Conservation (phyloP, 2,888 invertebrate species). For the Fragum whitleyi region DNA sequence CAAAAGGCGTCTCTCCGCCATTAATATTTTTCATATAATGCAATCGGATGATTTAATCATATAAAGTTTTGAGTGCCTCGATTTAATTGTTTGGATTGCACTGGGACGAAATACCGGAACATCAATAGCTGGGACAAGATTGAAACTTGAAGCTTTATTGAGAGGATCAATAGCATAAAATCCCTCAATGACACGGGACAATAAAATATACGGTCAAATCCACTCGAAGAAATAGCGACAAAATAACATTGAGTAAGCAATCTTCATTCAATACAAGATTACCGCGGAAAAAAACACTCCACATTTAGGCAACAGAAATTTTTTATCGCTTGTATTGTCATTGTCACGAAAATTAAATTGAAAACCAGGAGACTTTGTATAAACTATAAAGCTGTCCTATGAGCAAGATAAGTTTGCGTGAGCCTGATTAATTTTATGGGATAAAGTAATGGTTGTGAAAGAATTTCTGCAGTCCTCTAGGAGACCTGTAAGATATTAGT, state of each 20-base stretch:
- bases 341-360: slow-evolving; percentile 60
- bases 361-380: slow-evolving; percentile 59
- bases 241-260: background rate
- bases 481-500: slow-evolving; percentile 43
- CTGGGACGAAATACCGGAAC: slow-evolving; percentile 55
- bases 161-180: slow-evolving; percentile 45
- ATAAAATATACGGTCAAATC: slow-evolving; percentile 34
- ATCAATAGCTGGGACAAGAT: slow-evolving; percentile 61
- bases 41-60: slow-evolving; percentile 59
- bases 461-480: slow-evolving; percentile 50
- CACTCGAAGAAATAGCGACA: slow-evolving; percentile 18
- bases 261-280: slow-evolving; percentile 14
- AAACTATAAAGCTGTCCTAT: slow-evolving; percentile 57
- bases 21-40: slow-evolving; percentile 35
- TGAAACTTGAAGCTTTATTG: slow-evolving; percentile 55
- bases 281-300: background rate
- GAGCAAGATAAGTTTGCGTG: slow-evolving; percentile 48
- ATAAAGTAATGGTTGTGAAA: slow-evolving; percentile 42
- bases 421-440: slow-evolving; percentile 64
- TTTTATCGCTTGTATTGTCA: slow-evolving; percentile 29
- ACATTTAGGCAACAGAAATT: background rate
- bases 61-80: slow-evolving; percentile 62
- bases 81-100: slow-evolving; percentile 64
- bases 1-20: slow-evolving; percentile 50
- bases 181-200: slow-evolving; percentile 56